Evolutionary conservation across 2,888 invertebrate species (phyloP).

Genomic region (Liodrosophila aerea): DNA sequence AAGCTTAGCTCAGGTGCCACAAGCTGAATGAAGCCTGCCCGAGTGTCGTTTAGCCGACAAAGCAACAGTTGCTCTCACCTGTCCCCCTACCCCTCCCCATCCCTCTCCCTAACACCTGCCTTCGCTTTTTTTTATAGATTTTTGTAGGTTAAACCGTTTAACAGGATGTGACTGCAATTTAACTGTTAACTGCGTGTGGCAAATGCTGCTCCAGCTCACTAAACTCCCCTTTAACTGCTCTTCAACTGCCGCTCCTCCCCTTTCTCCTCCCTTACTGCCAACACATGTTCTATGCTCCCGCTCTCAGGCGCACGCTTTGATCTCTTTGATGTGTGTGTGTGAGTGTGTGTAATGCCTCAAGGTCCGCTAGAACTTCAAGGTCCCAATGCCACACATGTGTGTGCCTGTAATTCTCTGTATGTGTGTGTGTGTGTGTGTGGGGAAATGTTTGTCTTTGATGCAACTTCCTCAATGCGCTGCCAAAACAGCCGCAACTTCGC

Average conservation of each 20-base stretch:
- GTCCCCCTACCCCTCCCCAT: too few relatives aligned
- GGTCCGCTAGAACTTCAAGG: conserved; percentile 73
- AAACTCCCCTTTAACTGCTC: conserved; percentile 3
- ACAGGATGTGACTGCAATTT: conserved; percentile 64
- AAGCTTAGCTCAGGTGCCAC: conserved; percentile 31
- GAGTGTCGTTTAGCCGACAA: conserved; percentile 8
- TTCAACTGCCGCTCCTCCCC: conserved; percentile 4
- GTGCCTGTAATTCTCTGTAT: conserved; percentile 14
- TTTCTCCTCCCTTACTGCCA: too few relatives aligned
- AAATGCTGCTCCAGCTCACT: conserved; percentile 36
- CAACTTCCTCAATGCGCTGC: conserved; percentile 74
- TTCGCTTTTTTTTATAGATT: conserved; percentile 27
- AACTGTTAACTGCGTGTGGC: conserved; percentile 60
- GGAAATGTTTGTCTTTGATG: conserved; percentile 70
- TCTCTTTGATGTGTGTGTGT: conserved; percentile 62
- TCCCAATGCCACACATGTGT: conserved; percentile 36
- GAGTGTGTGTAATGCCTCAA: conserved; percentile 56
- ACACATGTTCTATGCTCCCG: too few relatives aligned
- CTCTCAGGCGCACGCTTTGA: conserved; percentile 47
- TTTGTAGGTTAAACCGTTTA: conserved; percentile 74
- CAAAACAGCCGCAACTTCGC: conserved; percentile 61
- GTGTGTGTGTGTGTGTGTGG: conserved; percentile 21
- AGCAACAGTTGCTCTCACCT: conserved; percentile 47
- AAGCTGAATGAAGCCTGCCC: conserved; percentile 10
- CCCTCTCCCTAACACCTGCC: too few relatives aligned